A percentile compares a stretch with the other conserved stretches of the same genome.
These are phyloP conservation scores for Hippocampus abdominalis DNA, from an alignment of 2,113 vertebrate species.

Conservation along the genomic window DNA sequence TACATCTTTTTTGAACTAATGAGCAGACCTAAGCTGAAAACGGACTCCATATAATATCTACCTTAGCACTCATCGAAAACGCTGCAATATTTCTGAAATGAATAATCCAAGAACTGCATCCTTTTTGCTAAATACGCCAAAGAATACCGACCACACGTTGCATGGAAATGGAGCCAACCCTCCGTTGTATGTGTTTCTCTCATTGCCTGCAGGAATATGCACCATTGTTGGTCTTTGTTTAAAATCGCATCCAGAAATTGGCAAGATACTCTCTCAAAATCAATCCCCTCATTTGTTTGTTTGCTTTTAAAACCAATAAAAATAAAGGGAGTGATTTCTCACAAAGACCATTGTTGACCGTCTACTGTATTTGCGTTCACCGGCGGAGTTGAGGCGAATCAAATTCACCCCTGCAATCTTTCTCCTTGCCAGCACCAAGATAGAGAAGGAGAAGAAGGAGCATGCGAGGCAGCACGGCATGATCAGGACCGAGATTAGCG, in stretches of 20 bases:
- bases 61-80: background rate
- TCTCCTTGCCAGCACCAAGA: slow-evolving; percentile 83
- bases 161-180: slow-evolving; percentile 49
- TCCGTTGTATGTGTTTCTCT: slow-evolving; percentile 19
- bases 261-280: background rate
- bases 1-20: background rate
- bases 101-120: slow-evolving; percentile 11
- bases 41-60: background rate
- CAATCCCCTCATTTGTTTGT: background rate
- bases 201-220: slow-evolving; percentile 22
- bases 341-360: background rate
- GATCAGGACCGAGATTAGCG: slow-evolving; percentile 97
- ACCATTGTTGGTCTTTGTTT: slow-evolving; percentile 23
- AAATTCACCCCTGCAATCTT: slow-evolving; percentile 30
- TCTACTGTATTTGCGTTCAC: background rate
- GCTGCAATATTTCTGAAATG: background rate
- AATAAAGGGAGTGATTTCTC: slow-evolving; percentile 26
- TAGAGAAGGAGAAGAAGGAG: slow-evolving; percentile 99
- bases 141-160: slow-evolving; percentile 44
- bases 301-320: background rate
- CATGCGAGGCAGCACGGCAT: slow-evolving; percentile 95
- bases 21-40: background rate
- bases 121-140: slow-evolving; percentile 41
- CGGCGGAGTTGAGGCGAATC: background rate
- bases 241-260: slow-evolving; percentile 35